phyloP scores from a whole-genome alignment of 2,797 vertebrate species.

The Chloroceryle amazona region DNA sequence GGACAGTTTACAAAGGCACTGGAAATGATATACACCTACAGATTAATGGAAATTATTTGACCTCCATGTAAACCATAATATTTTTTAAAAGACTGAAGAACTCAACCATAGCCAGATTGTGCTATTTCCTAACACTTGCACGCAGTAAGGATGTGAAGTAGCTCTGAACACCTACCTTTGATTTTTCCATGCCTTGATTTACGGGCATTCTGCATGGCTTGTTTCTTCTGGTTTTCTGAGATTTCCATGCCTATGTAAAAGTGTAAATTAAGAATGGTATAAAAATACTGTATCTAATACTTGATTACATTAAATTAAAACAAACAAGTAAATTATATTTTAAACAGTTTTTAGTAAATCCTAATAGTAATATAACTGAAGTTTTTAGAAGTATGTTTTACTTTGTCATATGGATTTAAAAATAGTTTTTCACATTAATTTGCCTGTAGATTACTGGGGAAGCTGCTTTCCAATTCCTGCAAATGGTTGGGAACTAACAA shows the following conservation, averaged over 20 bases:
- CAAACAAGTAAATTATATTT: neutral
- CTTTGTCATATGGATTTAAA: neutral
- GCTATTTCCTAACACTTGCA: neutral
- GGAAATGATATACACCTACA: neutral
- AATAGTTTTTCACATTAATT: neutral
- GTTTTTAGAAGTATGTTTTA: neutral
- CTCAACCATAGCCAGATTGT: neutral
- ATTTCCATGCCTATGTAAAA: constrained; percentile 92
- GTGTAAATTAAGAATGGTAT: neutral
- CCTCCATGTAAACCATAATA: neutral
- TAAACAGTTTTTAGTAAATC: neutral
- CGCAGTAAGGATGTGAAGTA: neutral
- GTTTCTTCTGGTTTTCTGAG: constrained; percentile 93
- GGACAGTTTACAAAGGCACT: neutral
- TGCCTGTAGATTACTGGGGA: neutral
- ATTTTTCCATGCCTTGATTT: constrained; percentile 93
- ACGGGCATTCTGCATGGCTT: constrained; percentile 93
- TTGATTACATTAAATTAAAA: neutral
- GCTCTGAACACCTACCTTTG: constrained; percentile 85
- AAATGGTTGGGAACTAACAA: neutral
- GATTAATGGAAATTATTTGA: neutral
- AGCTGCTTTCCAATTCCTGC: neutral
- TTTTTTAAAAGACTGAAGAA: neutral
- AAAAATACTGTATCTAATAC: neutral
- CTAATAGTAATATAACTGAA: neutral